Base-by-base conservation (phyloP, 2,113 vertebrate species). In the Hemichromis elongatus region DNA sequence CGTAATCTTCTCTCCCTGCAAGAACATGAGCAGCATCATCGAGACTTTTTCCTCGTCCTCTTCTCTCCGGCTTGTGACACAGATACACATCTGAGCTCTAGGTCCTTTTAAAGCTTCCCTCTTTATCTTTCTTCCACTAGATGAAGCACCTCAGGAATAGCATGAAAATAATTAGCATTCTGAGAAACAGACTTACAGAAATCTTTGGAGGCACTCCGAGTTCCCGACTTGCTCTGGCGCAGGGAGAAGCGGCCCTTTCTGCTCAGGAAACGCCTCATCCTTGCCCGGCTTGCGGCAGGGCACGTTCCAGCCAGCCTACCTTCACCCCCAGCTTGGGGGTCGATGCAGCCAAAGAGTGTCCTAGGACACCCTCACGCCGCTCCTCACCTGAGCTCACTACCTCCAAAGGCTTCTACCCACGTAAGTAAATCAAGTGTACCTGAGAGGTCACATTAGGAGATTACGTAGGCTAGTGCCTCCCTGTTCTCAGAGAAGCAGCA, bases 121-220 rank as follows among this genome's bases (percentile, higher is more conserved):
- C 21, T 37, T 79, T 9, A 55, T 80, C 77, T 53, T 19, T 78
- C 33, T 52, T 83, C 33, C 47, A 77, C 53, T 73, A 90, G 59
- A 77, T 9, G 5, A 87, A 82, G 14, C 59, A 54, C 14, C 47
- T 86, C 5, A 73, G 16, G 33, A 86, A 80, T 16, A 82, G 28
- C 47, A 33, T 40, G 9, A 50, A 68, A 68, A 86, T 37, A 88
- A 77, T 9, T 5, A 47, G 10, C 10, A 89, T 28, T 83, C 9
- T 54, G 37, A 88, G 70, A 90, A 89, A 85, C 1, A 54, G 35
- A 97, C 97, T 97, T 93, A 98, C 96, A 96, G 96, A 97, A 97
- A 81, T 96, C 95, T 84, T 95, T 96, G 79, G 96, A 92, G 88
- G 95, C 95, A 77, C 93, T 83, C 68, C 94, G 91, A 2, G 94